Conservation (phyloP, 2,113 vertebrate genomes). For the Phaethornis superciliosus region DNA sequence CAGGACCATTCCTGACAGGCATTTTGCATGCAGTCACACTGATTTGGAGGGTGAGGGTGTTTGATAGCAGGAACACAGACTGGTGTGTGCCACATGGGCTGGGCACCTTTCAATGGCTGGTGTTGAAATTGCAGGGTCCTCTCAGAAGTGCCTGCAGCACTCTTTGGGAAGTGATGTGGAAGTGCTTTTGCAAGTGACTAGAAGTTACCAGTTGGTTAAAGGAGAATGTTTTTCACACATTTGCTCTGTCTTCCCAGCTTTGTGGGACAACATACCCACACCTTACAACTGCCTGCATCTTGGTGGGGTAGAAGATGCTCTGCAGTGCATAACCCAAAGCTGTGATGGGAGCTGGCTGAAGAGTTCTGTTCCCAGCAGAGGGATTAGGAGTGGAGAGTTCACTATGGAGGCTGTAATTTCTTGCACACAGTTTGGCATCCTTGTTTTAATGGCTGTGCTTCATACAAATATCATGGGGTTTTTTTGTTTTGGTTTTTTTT, state of each 20-base stretch:
- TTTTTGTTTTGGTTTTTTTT: too few species aligned
- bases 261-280: not conserved
- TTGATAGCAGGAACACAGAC: accelerated
- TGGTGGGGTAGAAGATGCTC: not conserved
- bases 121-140: not conserved
- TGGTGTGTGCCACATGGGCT: not conserved
- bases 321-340: not conserved
- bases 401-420: not conserved
- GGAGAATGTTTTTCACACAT: not conserved
- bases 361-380: not conserved
- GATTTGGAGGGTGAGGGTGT: not conserved
- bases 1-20: not conserved
- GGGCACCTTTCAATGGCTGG: accelerated
- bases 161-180: not conserved
- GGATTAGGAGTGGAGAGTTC: not conserved
- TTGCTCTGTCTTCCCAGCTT: not conserved
- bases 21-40: not conserved
- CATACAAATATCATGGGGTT: not conserved
- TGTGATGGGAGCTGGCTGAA: not conserved
- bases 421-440: not conserved
- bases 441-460: not conserved
- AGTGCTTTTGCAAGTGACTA: not conserved
- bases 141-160: not conserved
- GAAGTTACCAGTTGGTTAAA: not conserved
- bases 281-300: not conserved